Base-by-base conservation (phyloP, 1,140 invertebrate species). In the Danaus melanippus region DNA sequence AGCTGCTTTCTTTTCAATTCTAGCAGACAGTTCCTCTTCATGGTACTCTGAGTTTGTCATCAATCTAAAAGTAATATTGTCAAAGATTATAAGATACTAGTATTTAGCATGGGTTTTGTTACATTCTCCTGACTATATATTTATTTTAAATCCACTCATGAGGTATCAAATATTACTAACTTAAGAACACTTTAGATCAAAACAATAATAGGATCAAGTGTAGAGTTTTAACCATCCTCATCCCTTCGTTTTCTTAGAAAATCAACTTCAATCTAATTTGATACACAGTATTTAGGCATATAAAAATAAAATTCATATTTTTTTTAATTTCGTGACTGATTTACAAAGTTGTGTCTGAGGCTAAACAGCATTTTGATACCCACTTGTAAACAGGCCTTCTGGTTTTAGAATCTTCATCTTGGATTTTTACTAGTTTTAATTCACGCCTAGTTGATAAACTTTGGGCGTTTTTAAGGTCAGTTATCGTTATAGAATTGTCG, bases 361-460 rank as follows among this genome's bases (percentile, higher is more conserved):
- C 2, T 32, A 32, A 3, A 32, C 21, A 32, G 21, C 21, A 58
- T 47, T 15, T 40, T 67, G 73, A 48, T 76, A 84, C 74, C 70
- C 84, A 88, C 87, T 90, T 90, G 68, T 91, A 93, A 21, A 91
- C 74, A 11, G 90, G 87, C 44, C 91, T 83, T 21, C 90, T 83
- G 3, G 89, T 89, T 81, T 91, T 91, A 0, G 88, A 81, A 71
- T 91, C 90, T 8, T 87, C 75, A 73, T 92, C 90, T 41, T 90
- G 71, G 32, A 92, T 75, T 74, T 92, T 91, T 1, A 93, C 80
- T 44, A 93, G 71, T 74, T 92, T 92, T 53, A 93, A 81, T 45
- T 91, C 89, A 67, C 90, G 81, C 15, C 90, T 77, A 58, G 88
- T 85, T 10, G 92, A 90, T 51, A 93, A 57, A 76, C 87, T 92